Evolutionary conservation across 2,797 vertebrate genomes (phyloP), one percentile per base, ranked within the genome.

Genomic region (Saxicola maurus): DNA sequence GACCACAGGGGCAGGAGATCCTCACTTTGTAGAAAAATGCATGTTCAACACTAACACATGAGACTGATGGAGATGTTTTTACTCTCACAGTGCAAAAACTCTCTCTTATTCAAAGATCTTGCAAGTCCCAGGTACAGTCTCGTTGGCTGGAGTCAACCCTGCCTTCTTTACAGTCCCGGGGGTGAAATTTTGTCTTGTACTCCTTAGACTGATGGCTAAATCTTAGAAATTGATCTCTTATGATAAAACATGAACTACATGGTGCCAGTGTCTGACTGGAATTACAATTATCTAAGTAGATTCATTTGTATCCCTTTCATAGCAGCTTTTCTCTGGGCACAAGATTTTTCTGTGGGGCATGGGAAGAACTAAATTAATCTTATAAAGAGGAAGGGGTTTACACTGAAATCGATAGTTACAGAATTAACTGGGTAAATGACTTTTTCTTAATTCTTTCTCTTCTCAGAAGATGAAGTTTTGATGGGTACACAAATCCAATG

Each of bases 391-490:
- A 94, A 91, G 60, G 77, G 88, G 91, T 92, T 97, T 96, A 87
- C 92, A 83, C 89, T 93, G 91, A 92, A 96, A 95, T 96, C 88
- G 56, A 94, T 96, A 95, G 93, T 95, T 96, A 94, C 92, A 89
- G 46, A 94, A 92, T 95, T 91, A 94, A 89, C 89, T 91, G 89
- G 69, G 76, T 87, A 95, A 96, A 95, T 94, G 80, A 84, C 92
- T 85, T 96, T 96, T 90, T 92, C 83, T 92, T 95, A 96, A 97
- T 96, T 95, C 93, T 95, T 96, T 92, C 95, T 95, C 87, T 93
- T 96, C 96, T 97, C 80, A 96, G 96, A 96, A 97, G 94, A 94
- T 91, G 67, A 76, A 94, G 93, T 95, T 96, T 96, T 94, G 95
- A 94, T 96, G 92, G 96, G 93, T 93, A 92, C 89, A 90, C 91